Evolutionary conservation across 2,113 vertebrate species (phyloP), one percentile per base, ranked within the genome.

Genomic region (Psittacara wagleri): DNA sequence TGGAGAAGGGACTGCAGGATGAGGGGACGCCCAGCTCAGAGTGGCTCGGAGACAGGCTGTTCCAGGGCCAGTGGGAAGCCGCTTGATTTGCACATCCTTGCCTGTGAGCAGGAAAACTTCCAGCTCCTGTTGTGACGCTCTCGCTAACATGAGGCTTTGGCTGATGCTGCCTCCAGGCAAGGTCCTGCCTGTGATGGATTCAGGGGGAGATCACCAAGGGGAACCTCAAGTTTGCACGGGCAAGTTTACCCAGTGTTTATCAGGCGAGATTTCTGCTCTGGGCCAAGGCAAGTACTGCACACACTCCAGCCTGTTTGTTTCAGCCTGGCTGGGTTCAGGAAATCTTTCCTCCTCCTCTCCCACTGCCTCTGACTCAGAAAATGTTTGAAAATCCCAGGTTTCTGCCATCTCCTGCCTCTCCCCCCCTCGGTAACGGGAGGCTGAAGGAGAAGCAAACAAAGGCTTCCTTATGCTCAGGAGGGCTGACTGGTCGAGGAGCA

Each of bases 381-480:
- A 64, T 61, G 76, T 66, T 96, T 73, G 83, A 88, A 93, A 96
- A 94, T 69, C 74, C 88, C 91, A 89, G 88, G 88, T 94, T 96
- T 86, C 80, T 94, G 69, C 92, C 0, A 2, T 64, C 96, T 88
- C 87, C 85, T 77, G 70, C 88, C 72, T 96, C 80, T 86, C 70
- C 80, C 77, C n/a, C 94, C 88, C 77, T 70, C 86, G 90, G 88
- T 63, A 78, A 44, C 2, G 12, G 85, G 82, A 84, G 80, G 90
- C 88, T 83, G 90, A n/a, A 92, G 92, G 68, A 86, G 66, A 86
- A 88, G 83, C 69, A 78, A 95, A 96, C 95, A 96, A 96, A 95
- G 90, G 44, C 33, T 0, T 82, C 93, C 94, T 96, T 96, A 96
- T 92, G 80, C 90, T 90, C 11, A 7, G 74, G 86, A 75, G 88